Percentiles rank a stretch among this genome's conserved stretches.
Conservation (phyloP, 2,888 invertebrate genomes). For the Idaea dimidiata region DNA sequence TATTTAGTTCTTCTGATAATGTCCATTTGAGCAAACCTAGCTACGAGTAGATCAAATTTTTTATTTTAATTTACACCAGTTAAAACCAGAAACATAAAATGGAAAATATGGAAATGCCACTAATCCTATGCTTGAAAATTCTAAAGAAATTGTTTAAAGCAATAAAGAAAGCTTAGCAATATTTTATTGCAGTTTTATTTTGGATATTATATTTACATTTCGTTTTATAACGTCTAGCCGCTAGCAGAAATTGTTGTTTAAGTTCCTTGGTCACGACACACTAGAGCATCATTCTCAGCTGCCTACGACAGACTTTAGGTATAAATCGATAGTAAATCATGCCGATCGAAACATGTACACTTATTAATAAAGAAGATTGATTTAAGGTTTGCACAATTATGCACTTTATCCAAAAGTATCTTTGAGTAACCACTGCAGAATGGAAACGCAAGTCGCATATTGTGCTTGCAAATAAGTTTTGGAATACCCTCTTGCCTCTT, state of each 20-base stretch:
- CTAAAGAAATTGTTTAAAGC: slow-evolving; percentile 33
- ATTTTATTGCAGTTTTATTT: slow-evolving; percentile 54
- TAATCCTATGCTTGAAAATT: not conserved
- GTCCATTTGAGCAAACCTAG: not conserved
- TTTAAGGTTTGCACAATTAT: not conserved
- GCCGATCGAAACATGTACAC: not conserved
- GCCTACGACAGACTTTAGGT: not conserved
- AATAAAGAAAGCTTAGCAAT: slow-evolving; percentile 50
- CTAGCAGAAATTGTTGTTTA: not conserved
- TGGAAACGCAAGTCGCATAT: too few species aligned
- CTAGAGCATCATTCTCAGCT: not conserved
- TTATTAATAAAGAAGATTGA: not conserved
- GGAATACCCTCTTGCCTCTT: too few species aligned
- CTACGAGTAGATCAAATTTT: not conserved
- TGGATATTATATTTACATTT: slow-evolving; percentile 54
- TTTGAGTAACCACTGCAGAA: too few species aligned
- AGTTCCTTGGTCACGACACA: not conserved
- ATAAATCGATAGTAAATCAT: not conserved
- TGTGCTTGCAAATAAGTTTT: too few species aligned
- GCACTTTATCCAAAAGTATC: too few species aligned
- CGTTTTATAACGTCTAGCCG: slow-evolving; percentile 40
- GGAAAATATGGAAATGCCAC: not conserved
- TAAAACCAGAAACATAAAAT: not conserved
- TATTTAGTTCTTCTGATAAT: too few species aligned
- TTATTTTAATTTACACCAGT: not conserved